Base-by-base conservation (phyloP, 2,113 vertebrate genomes). In the Ctenodactylus gundi region DNA sequence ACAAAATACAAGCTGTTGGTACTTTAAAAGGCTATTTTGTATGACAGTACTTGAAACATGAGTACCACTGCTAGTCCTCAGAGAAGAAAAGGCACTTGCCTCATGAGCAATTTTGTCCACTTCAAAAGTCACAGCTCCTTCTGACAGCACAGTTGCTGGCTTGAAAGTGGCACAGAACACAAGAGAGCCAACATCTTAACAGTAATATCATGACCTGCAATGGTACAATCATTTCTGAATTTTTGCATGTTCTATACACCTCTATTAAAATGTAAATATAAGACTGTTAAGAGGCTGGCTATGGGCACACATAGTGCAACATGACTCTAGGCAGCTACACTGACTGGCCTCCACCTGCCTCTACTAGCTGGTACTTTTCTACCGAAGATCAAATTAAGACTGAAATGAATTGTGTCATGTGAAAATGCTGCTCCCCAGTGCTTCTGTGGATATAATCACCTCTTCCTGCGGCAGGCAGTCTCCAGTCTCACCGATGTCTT, bases 41-140 rank as follows among this genome's bases (percentile, higher is more conserved):
- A 82, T 70, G 97, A 97, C 64, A 97, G 94, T 96, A 89, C 95
- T 88, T 95, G 88, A 91, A 96, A 95, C 91, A 95, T 82, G 91
- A 98, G 97, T 76, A 68, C 90, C 93, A 93, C 51, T 97, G 84
- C 93, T 91, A 87, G 95, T 82, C 67, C 83, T 91, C 31, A 73
- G 82, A 95, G 76, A 31, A 95, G 88, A 84, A 97, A 98, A 98
- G 97, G 97, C 98, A 98, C 97, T 98, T 65, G 2, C 39, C 72
- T 44, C 67, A 44, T 77, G 57, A 96, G 27, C 0, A 1, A 62
- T 85, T 95, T 94, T 90, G 96, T 93, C 70, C 49, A 97, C 86
- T 88, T 72, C 91, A 93, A 67, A 87, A 95, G 65, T 67, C 90
- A 97, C 95, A 96, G 3, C 55, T 73, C 51, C 83, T 76, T 96